Percentiles rank a stretch among this genome's conserved stretches.
Conservation (phyloP, 2,888 invertebrate species). For the Plagodis pulveraria region DNA sequence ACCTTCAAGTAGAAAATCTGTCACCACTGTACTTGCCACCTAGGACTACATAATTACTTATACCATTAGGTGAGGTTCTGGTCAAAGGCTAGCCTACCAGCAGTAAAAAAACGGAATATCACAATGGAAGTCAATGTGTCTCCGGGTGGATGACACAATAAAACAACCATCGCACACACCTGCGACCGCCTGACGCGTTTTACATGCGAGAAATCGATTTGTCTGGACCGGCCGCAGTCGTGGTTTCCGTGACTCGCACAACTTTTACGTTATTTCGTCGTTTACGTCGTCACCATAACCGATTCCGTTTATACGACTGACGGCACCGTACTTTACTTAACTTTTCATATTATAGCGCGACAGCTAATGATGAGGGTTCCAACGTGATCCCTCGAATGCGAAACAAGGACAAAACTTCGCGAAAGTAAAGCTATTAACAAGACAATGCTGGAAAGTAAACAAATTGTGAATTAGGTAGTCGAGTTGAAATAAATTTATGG, state of each 20-base stretch:
- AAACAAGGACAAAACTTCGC: constrained; percentile 52
- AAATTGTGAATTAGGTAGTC: constrained; percentile 43
- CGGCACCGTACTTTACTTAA: constrained; percentile 52
- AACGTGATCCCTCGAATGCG: constrained; percentile 54
- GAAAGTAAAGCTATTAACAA: constrained; percentile 52
- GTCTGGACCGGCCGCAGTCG: constrained; percentile 64
- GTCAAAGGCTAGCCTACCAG: too few relatives aligned
- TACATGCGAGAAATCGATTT: constrained; percentile 73
- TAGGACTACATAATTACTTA: too few relatives aligned
- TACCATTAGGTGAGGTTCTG: too few relatives aligned
- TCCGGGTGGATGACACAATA: constrained; percentile 51
- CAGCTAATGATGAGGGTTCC: constrained; percentile 59
- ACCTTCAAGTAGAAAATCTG: too few relatives aligned
- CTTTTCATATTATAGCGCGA: constrained; percentile 57
- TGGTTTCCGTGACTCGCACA: constrained; percentile 67
- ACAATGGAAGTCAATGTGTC: constrained; percentile 51
- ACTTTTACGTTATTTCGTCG: constrained; percentile 66
- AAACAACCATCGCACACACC: constrained; percentile 63
- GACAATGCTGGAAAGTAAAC: constrained; percentile 45
- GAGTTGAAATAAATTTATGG: constrained; percentile 41
- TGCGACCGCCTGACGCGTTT: constrained; percentile 60
- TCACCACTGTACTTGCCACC: too few relatives aligned
- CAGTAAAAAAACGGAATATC: too few relatives aligned
- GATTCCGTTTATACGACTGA: constrained; percentile 61
- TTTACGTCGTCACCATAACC: constrained; percentile 63